phyloP scores from a whole-genome alignment of 2,888 invertebrate genomes.

The Thumatha senex region DNA sequence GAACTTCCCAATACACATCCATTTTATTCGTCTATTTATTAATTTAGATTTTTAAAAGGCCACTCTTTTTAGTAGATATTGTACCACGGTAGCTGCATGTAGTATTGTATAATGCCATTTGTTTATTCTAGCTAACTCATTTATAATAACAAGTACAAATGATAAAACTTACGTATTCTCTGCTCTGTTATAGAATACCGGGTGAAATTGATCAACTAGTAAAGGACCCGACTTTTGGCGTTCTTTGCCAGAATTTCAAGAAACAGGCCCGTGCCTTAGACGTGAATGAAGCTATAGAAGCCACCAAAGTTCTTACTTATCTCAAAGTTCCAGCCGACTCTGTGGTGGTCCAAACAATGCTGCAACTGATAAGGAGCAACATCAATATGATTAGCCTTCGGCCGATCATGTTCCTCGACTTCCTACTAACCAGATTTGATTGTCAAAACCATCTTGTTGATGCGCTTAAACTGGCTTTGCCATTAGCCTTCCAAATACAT shows the following conservation, averaged over 20 bases:
- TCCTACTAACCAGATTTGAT: slow-evolving; percentile 78
- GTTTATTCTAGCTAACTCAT: no score
- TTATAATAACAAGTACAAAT: no score
- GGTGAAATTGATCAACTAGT: slow-evolving; percentile 67
- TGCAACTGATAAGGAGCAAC: slow-evolving; percentile 85
- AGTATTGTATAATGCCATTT: no score
- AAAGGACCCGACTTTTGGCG: slow-evolving; percentile 81
- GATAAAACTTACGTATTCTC: no score
- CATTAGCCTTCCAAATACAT: slow-evolving; percentile 86
- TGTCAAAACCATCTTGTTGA: slow-evolving; percentile 82
- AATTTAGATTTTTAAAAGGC: no score
- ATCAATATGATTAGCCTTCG: slow-evolving; percentile 84
- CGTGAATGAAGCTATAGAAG: slow-evolving; percentile 81
- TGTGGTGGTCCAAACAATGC: slow-evolving; percentile 83
- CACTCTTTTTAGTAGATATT: no score
- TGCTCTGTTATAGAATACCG: slow-evolving; percentile 41
- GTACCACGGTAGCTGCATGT: no score
- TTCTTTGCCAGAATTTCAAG: slow-evolving; percentile 83
- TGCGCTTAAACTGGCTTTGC: slow-evolving; percentile 86
- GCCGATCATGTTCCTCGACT: slow-evolving; percentile 86
- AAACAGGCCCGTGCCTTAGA: slow-evolving; percentile 79
- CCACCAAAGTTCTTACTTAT: slow-evolving; percentile 82
- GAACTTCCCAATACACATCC: no score
- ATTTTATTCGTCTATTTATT: no score
- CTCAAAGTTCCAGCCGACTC: slow-evolving; percentile 84